Evolutionary conservation across 2,888 invertebrate species (phyloP), one percentile per base, ranked within the genome.

Genomic region (Eudasyphora cyanicolor): DNA sequence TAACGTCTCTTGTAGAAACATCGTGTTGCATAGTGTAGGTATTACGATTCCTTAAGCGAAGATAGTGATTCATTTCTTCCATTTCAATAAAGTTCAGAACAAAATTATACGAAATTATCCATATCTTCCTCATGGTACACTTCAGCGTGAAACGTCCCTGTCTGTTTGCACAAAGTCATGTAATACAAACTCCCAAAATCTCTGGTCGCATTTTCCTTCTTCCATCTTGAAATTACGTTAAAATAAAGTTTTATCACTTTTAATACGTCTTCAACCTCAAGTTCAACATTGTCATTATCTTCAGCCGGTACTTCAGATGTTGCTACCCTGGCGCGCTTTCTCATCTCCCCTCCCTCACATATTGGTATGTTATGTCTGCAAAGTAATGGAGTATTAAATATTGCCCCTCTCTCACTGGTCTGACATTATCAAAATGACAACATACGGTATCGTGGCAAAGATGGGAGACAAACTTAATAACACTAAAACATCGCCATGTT

Each of bases 311-410:
- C 38, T 21, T 21, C 35, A 57, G n/a, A 57, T 32, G 38, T 64
- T 38, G 19, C 64, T 2, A 8, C 35, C 38, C 38, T 38, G 38
- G 38, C 38, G 4, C n/a, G n/a, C n/a, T n/a, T n/a, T n/a, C 10
- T 7, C 27, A 27, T 27, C 2, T 17, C 17, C 10, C 54, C 57
- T 6, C 54, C 35, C 38, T 29, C 17, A 42, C 51, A 75, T 62
- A 60, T 17, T 70, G 75, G 67, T 8, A 42, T 69, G 67, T 76
- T 69, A 79, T 79, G 73, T 73, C 17, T 42, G 14, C 69, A 51
- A 76, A 76, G 60, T 14, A 60, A 42, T 64, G n/a, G 21, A 24
- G 21, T 32, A 71, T 76, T 79, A 73, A 64, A 71, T 17, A 24
- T 45, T 35, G 38, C 32, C 45, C 17, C 24, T 38, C 6, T 0